These are phyloP conservation scores for Colistium nudipinnis DNA, from an alignment of 2,113 vertebrate species.

Conservation along the genomic window DNA sequence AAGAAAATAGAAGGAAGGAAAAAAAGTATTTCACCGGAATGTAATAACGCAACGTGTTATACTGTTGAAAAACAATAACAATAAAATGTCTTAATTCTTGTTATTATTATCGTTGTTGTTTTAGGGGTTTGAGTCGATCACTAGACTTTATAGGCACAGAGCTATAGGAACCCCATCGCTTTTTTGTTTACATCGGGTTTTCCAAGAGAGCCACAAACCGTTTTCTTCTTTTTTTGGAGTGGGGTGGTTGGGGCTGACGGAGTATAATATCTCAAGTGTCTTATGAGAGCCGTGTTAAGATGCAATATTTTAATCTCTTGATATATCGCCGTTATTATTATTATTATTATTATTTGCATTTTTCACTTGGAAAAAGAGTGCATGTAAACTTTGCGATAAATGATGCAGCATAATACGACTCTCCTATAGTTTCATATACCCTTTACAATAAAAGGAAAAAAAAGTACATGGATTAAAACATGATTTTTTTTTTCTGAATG, in stretches of 20 bases:
- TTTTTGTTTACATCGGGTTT: conserved; percentile 74
- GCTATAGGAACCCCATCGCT: conserved; percentile 56
- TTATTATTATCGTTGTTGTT: conserved; percentile 76
- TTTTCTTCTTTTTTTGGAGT: conserved; percentile 58
- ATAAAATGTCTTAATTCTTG: conserved; percentile 84
- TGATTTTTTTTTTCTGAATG: conserved; percentile 70
- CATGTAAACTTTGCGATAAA: conserved; percentile 83
- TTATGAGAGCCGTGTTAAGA: conserved; percentile 67
- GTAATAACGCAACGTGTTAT: conserved; percentile 74
- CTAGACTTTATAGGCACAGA: conserved; percentile 59
- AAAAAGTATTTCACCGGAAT: conserved; percentile 72
- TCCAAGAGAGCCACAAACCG: conserved; percentile 73
- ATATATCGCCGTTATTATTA: conserved; percentile 72
- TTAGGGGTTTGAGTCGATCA: conserved; percentile 65
- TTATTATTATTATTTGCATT: conserved; percentile 75
- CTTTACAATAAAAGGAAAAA: conserved; percentile 83
- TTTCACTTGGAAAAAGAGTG: conserved; percentile 80
- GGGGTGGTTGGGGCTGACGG: conserved; percentile 24
- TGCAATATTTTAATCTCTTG: conserved; percentile 74
- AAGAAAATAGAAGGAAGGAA: background rate
- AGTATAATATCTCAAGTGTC: conserved; percentile 73
- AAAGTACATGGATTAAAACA: conserved; percentile 61
- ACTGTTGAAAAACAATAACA: conserved; percentile 81
- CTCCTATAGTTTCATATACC: conserved; percentile 85
- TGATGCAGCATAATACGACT: conserved; percentile 78